A percentile compares a stretch with the other conserved stretches of the same genome.
These are phyloP conservation scores for Sebastes hubbsi DNA, from an alignment of 2,797 vertebrate genomes.

Conservation along the genomic window DNA sequence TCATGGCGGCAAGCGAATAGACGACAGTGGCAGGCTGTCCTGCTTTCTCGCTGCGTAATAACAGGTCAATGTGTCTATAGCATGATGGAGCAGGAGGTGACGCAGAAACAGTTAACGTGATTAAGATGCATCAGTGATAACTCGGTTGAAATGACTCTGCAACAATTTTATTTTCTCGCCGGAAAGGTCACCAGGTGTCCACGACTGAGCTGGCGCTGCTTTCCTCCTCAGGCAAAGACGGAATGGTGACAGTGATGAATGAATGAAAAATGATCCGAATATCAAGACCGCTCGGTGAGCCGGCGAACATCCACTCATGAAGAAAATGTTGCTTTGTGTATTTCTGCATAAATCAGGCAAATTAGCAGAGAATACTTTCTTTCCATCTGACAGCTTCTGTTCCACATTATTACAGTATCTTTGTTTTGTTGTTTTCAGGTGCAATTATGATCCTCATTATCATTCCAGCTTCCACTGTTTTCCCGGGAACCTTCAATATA, in stretches of 20 bases:
- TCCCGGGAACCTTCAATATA: constrained; percentile 8
- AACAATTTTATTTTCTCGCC: neutral
- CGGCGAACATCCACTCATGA: neutral
- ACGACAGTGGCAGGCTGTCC: neutral
- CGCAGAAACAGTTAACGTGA: neutral
- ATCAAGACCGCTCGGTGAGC: constrained; percentile 13
- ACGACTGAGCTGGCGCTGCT: neutral
- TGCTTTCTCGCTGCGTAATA: neutral
- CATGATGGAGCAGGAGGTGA: neutral
- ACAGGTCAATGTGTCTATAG: neutral
- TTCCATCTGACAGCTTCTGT: constrained; percentile 11
- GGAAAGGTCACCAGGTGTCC: constrained; percentile 55
- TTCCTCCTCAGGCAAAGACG: neutral
- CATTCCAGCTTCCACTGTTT: neutral
- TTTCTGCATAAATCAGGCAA: constrained; percentile 15
- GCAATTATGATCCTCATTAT: constrained; percentile 18
- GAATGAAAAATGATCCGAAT: constrained; percentile 26
- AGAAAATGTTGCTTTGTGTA: neutral
- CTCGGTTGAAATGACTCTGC: constrained; percentile 15
- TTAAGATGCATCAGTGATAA: neutral
- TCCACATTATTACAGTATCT: neutral
- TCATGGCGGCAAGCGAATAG: neutral
- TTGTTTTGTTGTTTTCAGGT: constrained; percentile 26
- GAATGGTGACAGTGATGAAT: constrained; percentile 23
- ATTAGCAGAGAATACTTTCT: neutral